These are phyloP conservation scores for Calephelis nemesis DNA, from an alignment of 1,140 invertebrate species.

Conservation along the genomic window DNA sequence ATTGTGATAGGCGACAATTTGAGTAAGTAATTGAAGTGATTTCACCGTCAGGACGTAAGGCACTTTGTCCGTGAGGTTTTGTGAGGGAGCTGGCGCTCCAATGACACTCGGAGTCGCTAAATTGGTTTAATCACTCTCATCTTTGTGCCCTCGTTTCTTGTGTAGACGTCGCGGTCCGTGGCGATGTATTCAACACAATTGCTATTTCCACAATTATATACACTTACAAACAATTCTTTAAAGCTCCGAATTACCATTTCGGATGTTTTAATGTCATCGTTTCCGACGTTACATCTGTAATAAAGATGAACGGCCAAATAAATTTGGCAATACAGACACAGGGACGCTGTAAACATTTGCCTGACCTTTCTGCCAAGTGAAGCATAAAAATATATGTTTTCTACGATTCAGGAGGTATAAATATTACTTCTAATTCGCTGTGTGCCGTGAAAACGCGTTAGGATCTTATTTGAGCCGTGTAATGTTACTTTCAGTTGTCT, in stretches of 20 bases:
- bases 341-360: not conserved
- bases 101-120: not conserved
- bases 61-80: not conserved
- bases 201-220: not conserved
- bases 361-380: slow-evolving; percentile 3
- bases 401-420: slow-evolving; percentile 8
- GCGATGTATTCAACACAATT: too few species aligned
- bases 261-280: slow-evolving; percentile 7
- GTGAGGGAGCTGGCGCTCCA: not conserved
- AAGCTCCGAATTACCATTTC: slow-evolving; percentile 1
- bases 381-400: slow-evolving; percentile 15
- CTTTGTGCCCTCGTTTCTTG: not conserved
- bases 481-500: not conserved
- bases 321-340: slow-evolving; percentile 7
- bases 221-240: slow-evolving; percentile 5
- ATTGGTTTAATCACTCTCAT: not conserved
- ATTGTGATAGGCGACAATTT: not conserved
- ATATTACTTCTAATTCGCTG: slow-evolving; percentile 9
- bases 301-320: slow-evolving; percentile 7
- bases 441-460: not conserved
- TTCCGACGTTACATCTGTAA: slow-evolving; percentile 4
- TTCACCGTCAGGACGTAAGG: not conserved
- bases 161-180: not conserved
- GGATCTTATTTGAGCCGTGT: slow-evolving; percentile 1
- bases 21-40: not conserved